phyloP scores from a whole-genome alignment of 2,113 vertebrate species.

The Heterotilapia buettikoferi region DNA sequence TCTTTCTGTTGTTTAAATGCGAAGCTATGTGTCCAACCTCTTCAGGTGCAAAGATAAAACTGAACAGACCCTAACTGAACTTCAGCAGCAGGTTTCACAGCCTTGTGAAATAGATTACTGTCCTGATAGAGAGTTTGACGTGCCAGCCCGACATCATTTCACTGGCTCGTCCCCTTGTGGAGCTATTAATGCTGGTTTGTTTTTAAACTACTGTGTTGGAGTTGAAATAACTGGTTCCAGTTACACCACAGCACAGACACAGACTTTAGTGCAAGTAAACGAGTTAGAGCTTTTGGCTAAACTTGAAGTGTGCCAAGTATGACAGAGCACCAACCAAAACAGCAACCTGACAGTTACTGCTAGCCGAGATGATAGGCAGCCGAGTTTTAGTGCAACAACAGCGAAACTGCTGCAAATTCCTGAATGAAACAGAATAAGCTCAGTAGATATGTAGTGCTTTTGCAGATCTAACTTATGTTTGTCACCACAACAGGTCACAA shows the following conservation, averaged over 20 bases:
- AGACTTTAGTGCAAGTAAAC: conserved; percentile 41
- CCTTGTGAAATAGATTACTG: conserved; percentile 16
- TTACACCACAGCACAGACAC: conserved; percentile 49
- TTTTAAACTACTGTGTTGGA: conserved; percentile 49
- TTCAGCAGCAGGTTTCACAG: conserved; percentile 1
- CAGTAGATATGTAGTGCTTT: neutral
- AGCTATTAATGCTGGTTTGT: conserved; percentile 55
- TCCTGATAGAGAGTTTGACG: neutral
- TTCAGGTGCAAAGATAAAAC: neutral
- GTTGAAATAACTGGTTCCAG: conserved; percentile 43
- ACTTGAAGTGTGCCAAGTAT: conserved; percentile 2
- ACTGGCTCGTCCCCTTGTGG: conserved; percentile 41
- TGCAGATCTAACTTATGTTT: neutral
- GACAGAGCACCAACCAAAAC: conserved; percentile 30
- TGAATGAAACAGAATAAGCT: neutral
- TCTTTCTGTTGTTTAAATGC: neutral
- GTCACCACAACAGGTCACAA: neutral
- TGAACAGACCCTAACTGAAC: neutral
- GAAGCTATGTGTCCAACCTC: neutral
- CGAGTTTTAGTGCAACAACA: neutral
- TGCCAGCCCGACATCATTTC: conserved; percentile 35
- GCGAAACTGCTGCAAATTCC: neutral
- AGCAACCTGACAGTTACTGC: conserved; percentile 28
- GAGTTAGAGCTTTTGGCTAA: conserved; percentile 31
- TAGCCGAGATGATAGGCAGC: neutral